Evolutionary conservation across 2,113 vertebrate genomes (phyloP), one percentile per base, ranked within the genome.

Genomic region (Heterotis niloticus): DNA sequence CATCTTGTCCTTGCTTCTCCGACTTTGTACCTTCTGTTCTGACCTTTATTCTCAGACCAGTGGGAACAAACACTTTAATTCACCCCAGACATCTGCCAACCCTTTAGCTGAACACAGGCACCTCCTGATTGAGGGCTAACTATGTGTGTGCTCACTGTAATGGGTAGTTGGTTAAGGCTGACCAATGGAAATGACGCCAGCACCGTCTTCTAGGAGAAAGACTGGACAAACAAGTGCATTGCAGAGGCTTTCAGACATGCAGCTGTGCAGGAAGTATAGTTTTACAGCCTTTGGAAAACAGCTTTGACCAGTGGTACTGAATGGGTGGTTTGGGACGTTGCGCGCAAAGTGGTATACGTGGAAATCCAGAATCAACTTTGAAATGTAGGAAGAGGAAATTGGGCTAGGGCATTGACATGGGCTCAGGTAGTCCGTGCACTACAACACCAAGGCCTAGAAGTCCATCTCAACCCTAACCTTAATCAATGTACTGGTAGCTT

Each of bases 21-120:
- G 26, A 64, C 17, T 29, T 18, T 60, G 26, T 60, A 75, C 73
- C 20, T 59, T 62, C 0, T 75, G 74, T 75, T 64, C 57, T 23
- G 10, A 64, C 34, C 28, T 62, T 9, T 29, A 34, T 44, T 75
- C 20, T 24, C 14, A 34, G 28, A 59, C 18, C 10, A 29, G 5
- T 62, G 16, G 57, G 74, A 75, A 64, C 59, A 60, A 71, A 26
- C 11, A 71, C 14, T 23, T 56, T n/a, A 78, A 69, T 68, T 34
- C 14, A 14, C 28, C 1, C n/a, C 56, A 64, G 29, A 71, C 28
- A 18, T 78, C 29, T 11, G 56, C 11, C 26, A 29, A 12, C 44
- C 57, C 28, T 28, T 71, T 71, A 71, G 70, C 51, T 78, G 77
- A 71, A 51, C 24, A 18, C 60, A 78, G 28, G 28, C 29, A 20